Percentiles rank a stretch among this genome's conserved stretches.
These are phyloP conservation scores for Acanthopleura granulata DNA, from an alignment of 2,888 invertebrate genomes.

Conservation along the genomic window DNA sequence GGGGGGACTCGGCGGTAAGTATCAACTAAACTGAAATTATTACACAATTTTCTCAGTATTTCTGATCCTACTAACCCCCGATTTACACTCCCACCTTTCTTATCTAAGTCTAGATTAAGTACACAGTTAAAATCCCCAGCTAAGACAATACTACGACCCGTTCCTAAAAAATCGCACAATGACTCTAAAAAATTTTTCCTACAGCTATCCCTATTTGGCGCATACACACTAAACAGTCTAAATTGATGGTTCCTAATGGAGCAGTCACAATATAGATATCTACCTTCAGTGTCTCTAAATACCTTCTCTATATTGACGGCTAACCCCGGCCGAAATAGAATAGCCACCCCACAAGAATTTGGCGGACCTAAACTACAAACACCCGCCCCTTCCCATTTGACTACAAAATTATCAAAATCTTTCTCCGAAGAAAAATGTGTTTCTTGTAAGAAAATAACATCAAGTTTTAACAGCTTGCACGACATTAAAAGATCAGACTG, in stretches of 20 bases:
- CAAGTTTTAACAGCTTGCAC: not conserved
- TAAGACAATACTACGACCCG: constrained; percentile 6
- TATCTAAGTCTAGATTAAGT: not conserved
- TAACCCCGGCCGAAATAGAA: not conserved
- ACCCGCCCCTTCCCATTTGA: not conserved
- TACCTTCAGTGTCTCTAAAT: constrained; percentile 13
- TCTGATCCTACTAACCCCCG: constrained; percentile 10
- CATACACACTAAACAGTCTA: constrained; percentile 18
- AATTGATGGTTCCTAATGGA: not conserved
- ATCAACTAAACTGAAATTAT: constrained; percentile 14
- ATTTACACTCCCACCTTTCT: constrained; percentile 11
- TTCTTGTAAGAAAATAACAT: constrained; percentile 19
- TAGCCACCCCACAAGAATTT: constrained; percentile 8
- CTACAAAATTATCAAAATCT: no score
- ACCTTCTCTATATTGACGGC: not conserved
- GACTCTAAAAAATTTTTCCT: constrained; percentile 11
- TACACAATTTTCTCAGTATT: not conserved
- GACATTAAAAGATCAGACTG: not conserved
- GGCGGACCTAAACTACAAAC: not conserved
- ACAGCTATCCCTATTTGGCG: not conserved
- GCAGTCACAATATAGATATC: not conserved
- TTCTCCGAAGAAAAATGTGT: not conserved
- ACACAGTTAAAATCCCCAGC: constrained; percentile 24
- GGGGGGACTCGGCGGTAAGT: not conserved
- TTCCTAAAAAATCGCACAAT: not conserved